Evolutionary conservation across 2,888 invertebrate genomes (phyloP).

Genomic region (Leptothorax acervorum): DNA sequence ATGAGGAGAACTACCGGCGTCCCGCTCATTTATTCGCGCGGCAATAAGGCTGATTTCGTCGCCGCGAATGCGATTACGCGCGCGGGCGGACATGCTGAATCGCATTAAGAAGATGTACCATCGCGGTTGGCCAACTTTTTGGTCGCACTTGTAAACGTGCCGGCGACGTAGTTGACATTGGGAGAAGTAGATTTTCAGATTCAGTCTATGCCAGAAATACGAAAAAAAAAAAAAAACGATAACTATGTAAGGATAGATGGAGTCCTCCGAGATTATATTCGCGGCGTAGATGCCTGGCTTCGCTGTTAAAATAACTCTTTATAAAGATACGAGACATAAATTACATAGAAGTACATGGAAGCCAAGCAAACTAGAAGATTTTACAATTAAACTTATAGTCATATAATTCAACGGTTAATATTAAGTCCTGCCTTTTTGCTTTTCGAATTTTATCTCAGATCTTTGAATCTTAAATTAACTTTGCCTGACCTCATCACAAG

Average conservation of each 20-base stretch:
- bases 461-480: constrained; percentile 17
- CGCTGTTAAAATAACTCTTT: background rate
- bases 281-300: background rate
- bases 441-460: background rate
- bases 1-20: constrained; percentile 33
- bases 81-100: constrained; percentile 33
- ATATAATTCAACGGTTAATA: background rate
- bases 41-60: constrained; percentile 49
- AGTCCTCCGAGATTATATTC: background rate
- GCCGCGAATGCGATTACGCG: constrained; percentile 50
- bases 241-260: background rate
- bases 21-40: constrained; percentile 45
- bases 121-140: constrained; percentile 39
- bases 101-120: constrained; percentile 27
- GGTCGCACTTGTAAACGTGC: constrained; percentile 26
- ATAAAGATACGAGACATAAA: background rate
- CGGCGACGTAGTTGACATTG: background rate
- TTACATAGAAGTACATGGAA: background rate
- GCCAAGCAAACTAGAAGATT: background rate
- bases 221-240: background rate
- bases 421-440: constrained; percentile 2
- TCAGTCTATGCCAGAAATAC: background rate
- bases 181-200: constrained; percentile 10
- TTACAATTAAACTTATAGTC: constrained; percentile 8
- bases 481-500: constrained; percentile 10